Percentiles rank a stretch among this genome's conserved stretches.
These are phyloP conservation scores for Danionella dracula DNA, from an alignment of 2,797 vertebrate species.

Conservation along the genomic window DNA sequence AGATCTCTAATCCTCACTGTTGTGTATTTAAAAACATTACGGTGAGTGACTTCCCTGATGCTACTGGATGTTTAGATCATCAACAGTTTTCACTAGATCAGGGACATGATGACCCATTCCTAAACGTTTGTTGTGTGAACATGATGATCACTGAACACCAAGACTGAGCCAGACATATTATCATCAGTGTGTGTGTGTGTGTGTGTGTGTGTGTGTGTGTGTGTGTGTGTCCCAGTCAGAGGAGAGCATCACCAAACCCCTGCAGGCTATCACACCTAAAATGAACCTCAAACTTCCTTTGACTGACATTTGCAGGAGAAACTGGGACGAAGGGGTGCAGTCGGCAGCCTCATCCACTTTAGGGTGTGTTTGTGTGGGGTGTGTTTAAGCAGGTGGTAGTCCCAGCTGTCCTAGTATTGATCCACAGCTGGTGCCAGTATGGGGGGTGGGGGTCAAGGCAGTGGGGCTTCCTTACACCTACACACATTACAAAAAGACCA, in stretches of 20 bases:
- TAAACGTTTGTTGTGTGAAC: slow-evolving; percentile 28
- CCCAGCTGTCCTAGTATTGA: slow-evolving; percentile 71
- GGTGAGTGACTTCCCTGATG: not conserved
- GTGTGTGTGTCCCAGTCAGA: not conserved
- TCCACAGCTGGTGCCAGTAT: slow-evolving; percentile 73
- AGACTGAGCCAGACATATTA: not conserved
- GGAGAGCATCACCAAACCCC: slow-evolving; percentile 16
- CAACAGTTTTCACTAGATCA: not conserved
- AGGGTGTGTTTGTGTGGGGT: slow-evolving; percentile 5
- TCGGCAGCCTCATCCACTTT: slow-evolving; percentile 18
- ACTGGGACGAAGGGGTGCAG: not conserved
- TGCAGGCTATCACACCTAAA: slow-evolving; percentile 23
- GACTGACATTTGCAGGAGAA: slow-evolving; percentile 29
- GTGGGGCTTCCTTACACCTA: slow-evolving; percentile 65
- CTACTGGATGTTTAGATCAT: slow-evolving; percentile 2
- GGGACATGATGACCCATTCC: not conserved
- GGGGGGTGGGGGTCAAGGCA: slow-evolving; percentile 68
- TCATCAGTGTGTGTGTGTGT: not conserved
- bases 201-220: not conserved
- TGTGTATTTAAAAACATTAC: not conserved
- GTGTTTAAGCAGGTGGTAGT: slow-evolving; percentile 28
- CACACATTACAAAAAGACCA: slow-evolving; percentile 23
- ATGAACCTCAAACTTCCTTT: slow-evolving; percentile 30
- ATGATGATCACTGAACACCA: not conserved
- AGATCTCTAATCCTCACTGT: not conserved